Percentiles rank a stretch among this genome's conserved stretches.
Evolutionary conservation across 2,888 invertebrate species (phyloP).

Genomic region (Heliconius sara): DNA sequence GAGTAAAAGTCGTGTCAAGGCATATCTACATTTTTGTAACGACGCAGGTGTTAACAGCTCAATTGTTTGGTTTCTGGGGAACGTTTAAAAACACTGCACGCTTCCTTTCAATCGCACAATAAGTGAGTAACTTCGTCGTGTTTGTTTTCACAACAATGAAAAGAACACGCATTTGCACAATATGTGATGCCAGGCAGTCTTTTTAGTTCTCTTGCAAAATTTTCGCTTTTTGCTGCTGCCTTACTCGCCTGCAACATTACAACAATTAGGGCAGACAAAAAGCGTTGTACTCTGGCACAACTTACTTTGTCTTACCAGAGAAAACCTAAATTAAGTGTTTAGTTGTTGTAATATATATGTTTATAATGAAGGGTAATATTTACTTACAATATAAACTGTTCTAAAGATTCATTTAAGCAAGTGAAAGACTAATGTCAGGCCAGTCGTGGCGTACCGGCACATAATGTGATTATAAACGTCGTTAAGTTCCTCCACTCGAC

Average conservation of each 20-base stretch:
- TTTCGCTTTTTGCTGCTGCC: not conserved
- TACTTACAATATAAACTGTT: too few species aligned
- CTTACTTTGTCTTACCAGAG: too few species aligned
- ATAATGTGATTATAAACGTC: too few species aligned
- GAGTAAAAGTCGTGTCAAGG: conserved; percentile 42
- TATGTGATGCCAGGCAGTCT: not conserved
- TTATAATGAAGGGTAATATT: too few species aligned
- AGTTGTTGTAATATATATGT: too few species aligned
- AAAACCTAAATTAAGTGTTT: too few species aligned
- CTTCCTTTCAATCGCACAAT: conserved; percentile 48
- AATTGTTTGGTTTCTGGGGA: conserved; percentile 58
- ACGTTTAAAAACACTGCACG: conserved; percentile 50
- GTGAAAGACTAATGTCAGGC: too few species aligned
- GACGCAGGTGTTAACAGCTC: conserved; percentile 58
- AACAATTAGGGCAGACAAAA: not conserved
- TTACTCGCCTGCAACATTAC: too few species aligned
- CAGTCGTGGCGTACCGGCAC: too few species aligned
- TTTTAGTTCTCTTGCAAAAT: conserved; percentile 8
- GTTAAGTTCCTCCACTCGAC: too few species aligned
- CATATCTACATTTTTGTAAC: conserved; percentile 39
- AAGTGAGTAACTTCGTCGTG: conserved; percentile 39
- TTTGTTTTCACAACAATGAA: conserved; percentile 49
- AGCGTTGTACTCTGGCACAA: too few species aligned
- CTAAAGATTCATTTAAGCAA: too few species aligned
- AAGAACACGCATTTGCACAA: conserved; percentile 39